Percentiles rank a stretch among this genome's conserved stretches.
phyloP scores from a whole-genome alignment of 2,113 vertebrate species.

The Cyrtonyx montezumae region DNA sequence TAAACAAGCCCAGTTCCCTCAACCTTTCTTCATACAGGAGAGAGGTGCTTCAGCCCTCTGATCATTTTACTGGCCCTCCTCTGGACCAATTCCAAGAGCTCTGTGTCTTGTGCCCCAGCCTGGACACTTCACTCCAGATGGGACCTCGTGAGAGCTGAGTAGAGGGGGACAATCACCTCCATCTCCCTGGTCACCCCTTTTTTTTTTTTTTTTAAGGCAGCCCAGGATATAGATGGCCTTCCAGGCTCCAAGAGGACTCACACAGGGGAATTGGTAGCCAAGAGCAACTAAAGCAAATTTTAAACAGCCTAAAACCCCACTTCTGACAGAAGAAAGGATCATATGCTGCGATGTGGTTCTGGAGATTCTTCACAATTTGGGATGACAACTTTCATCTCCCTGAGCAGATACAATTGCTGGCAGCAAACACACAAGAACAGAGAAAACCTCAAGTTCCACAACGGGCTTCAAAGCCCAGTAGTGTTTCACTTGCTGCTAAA shows the following conservation, averaged over 20 bases:
- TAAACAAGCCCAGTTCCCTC: no score
- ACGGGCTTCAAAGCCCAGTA: not conserved
- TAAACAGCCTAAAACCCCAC: not conserved
- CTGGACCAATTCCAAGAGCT: no score
- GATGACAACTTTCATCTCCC: constrained; percentile 9
- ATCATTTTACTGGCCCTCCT: no score
- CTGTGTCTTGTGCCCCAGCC: no score
- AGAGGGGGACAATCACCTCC: no score
- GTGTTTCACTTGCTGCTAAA: not conserved
- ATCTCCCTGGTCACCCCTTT: no score
- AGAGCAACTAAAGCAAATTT: not conserved
- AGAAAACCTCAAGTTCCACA: not conserved
- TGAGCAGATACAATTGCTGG: constrained; percentile 9
- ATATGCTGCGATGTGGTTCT: not conserved
- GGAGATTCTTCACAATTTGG: constrained; percentile 11
- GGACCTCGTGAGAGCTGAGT: no score
- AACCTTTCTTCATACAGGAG: no score
- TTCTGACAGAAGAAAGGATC: not conserved
- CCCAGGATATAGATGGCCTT: no score
- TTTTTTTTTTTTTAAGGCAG: no score
- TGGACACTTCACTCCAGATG: no score
- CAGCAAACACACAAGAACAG: not conserved
- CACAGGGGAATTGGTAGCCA: accelerated
- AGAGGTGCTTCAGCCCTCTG: no score
- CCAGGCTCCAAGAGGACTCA: not conserved